Base-by-base conservation (phyloP, 2,797 vertebrate species). In the Sebastolobus alascanus region DNA sequence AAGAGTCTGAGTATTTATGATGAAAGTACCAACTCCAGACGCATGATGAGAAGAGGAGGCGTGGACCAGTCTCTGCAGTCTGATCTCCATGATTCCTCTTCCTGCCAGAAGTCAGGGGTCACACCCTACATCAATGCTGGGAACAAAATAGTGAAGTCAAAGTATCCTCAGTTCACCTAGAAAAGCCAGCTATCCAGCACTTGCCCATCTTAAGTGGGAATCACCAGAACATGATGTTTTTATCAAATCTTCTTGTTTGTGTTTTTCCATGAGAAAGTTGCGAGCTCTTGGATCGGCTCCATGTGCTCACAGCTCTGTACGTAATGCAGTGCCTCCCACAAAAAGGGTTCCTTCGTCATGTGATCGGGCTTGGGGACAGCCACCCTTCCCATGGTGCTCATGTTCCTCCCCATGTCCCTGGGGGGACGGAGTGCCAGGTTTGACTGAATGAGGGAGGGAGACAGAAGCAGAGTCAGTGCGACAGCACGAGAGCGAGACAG, bases 371-470 rank as follows among this genome's bases (percentile, higher is more conserved):
- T 69, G 71, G 93, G 94, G 95, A 96, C 91, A 75, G 85, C 91
- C 89, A 90, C 89, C 92, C 95, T 96, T 96, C 96, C 94, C 96
- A 96, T 96, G 95, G 93, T 95, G 93, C 94, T 96, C 92, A 93
- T 95, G 94, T 96, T 96, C 94, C 91, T 90, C 91, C 83, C 60
- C 77, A 73, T 69, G 85, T 90, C 89, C 93, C 93, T 2, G 58
- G 75, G 88, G 89, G 86, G 82, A 82, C 2, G n/a, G 5, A 85
- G 83, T 85, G 77, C 89, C 91, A 93, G 92, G 91, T 91, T 89
- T 70, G 88, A 87, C 88, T 88, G 83, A 83, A 66, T 16, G 80
- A 87, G 82, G 59, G 80, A 86, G 73, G 55, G 83, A 90, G 82
- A 79, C 81, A 77, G 88, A 90, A 87, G 77, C 74, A n/a, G 84